These are phyloP conservation scores for Cephus runcator DNA, from an alignment of 2,888 invertebrate genomes.

Conservation along the genomic window DNA sequence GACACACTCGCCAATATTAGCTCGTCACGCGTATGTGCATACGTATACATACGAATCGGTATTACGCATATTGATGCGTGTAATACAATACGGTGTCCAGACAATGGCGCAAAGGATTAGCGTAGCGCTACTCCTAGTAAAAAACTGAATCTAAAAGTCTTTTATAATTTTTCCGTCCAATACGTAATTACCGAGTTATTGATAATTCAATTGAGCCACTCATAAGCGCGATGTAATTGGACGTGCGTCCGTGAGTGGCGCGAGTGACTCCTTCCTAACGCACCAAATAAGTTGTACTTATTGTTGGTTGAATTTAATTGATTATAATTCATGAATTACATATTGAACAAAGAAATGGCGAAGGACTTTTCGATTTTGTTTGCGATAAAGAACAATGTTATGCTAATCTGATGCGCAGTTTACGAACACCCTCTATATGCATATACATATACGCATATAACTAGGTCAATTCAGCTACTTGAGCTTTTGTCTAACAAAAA, in stretches of 20 bases:
- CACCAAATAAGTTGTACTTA: neutral
- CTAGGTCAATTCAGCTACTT: slow-evolving; percentile 38
- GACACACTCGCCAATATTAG: slow-evolving; percentile 32
- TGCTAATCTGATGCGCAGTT: neutral
- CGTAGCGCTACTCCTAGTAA: neutral
- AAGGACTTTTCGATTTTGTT: neutral
- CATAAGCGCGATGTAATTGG: no score
- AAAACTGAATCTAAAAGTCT: neutral
- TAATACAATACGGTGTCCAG: neutral
- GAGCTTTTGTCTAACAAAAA: slow-evolving; percentile 34
- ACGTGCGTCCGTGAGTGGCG: neutral
- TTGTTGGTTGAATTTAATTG: neutral
- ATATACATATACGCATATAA: slow-evolving; percentile 21
- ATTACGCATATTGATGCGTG: neutral
- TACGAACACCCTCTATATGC: neutral
- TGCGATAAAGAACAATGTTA: neutral
- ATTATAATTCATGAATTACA: neutral
- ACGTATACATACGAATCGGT: slow-evolving; percentile 20
- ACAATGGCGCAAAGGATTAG: neutral
- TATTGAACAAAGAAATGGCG: neutral
- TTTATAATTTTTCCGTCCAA: neutral
- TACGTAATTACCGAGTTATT: no score
- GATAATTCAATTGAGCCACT: no score
- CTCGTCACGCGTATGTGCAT: slow-evolving; percentile 28
- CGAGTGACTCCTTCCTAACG: neutral